phyloP scores from a whole-genome alignment of 2,888 invertebrate species.

The Dasypolia templi region DNA sequence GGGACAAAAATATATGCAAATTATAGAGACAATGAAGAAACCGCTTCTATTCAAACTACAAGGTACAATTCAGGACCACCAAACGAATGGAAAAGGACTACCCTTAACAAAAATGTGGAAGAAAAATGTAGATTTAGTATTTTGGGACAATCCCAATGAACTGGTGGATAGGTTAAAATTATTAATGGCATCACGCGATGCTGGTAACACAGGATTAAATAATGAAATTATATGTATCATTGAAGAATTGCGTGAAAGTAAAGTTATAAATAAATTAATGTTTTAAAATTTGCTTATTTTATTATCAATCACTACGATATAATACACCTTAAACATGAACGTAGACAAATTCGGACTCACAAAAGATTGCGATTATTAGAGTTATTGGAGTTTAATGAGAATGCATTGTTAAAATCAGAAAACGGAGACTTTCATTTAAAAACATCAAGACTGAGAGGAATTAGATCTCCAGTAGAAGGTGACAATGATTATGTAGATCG shows the following conservation, averaged over 20 bases:
- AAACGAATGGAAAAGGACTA: neutral
- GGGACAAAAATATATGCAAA: too few species aligned
- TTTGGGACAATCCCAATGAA: neutral
- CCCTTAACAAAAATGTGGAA: neutral
- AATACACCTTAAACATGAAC: slow-evolving; percentile 3
- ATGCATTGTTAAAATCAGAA: neutral
- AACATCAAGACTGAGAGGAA: too few species aligned
- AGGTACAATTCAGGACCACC: neutral
- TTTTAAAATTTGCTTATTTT: neutral
- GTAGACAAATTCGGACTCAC: slow-evolving; percentile 4
- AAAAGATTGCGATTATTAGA: slow-evolving; percentile 6
- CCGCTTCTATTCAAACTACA: slow-evolving; percentile 1
- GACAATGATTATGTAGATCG: too few species aligned
- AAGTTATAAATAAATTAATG: neutral
- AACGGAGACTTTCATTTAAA: neutral
- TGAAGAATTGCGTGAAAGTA: slow-evolving; percentile 6
- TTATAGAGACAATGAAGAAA: neutral
- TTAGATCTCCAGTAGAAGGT: too few species aligned
- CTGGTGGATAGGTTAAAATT: slow-evolving; percentile 4
- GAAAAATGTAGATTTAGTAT: neutral
- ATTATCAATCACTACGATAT: neutral
- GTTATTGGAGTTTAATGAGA: slow-evolving; percentile 1
- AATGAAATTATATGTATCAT: slow-evolving; percentile 7
- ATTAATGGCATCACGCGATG: slow-evolving; percentile 1
- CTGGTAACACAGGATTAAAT: slow-evolving; percentile 7